A percentile compares a stretch with the other conserved stretches of the same genome.
Conservation (phyloP, 2,113 vertebrate species). For the Aldabrachelys gigantea region DNA sequence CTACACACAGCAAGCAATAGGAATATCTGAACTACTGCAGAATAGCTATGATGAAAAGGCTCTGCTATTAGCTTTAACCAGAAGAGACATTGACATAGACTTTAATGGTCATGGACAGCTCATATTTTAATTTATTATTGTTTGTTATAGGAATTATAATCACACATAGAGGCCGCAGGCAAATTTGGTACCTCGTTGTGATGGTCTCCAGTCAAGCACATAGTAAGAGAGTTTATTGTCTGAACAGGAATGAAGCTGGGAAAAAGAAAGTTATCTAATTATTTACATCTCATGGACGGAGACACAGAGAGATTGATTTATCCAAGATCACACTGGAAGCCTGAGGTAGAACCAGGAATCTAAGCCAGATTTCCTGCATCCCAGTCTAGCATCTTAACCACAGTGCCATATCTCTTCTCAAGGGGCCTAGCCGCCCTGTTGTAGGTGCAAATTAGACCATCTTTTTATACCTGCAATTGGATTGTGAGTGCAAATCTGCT, state of each 20-base stretch:
- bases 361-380: background rate
- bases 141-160: constrained; percentile 6
- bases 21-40: constrained; percentile 40
- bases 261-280: background rate
- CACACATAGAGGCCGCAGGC: background rate
- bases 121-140: background rate
- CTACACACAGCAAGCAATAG: constrained; percentile 58
- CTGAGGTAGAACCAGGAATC: background rate
- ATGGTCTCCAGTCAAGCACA: background rate
- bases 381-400: background rate
- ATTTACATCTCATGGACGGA: background rate
- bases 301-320: background rate
- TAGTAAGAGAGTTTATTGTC: background rate
- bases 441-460: background rate
- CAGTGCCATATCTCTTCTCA: background rate
- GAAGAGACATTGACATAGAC: constrained; percentile 17
- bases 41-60: constrained; percentile 58
- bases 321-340: background rate
- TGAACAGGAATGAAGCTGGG: background rate
- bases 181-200: background rate
- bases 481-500: background rate
- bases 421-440: background rate
- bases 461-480: background rate
- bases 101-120: constrained; percentile 29
- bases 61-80: constrained; percentile 48